Evolutionary conservation across 2,888 invertebrate genomes (phyloP).

Genomic region (Oxycera nigricornis): DNA sequence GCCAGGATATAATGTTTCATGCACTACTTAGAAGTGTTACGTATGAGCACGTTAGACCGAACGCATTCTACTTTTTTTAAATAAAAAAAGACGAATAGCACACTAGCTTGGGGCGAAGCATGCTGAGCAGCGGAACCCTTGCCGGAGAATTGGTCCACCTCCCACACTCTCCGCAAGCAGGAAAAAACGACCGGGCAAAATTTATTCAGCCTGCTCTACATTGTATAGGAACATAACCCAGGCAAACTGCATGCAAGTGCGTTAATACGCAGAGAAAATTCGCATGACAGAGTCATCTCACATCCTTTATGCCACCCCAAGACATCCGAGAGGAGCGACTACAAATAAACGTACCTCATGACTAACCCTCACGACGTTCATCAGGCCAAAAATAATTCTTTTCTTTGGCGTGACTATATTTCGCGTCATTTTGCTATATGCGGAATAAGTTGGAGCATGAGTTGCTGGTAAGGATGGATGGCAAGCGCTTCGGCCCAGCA

Average conservation of each 20-base stretch:
- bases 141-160: conserved; percentile 13
- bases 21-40: not conserved
- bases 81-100: not conserved
- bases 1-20: not conserved
- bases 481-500: conserved; percentile 18
- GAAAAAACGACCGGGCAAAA: not conserved
- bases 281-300: conserved; percentile 45
- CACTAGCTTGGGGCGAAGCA: conserved; percentile 24
- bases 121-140: not conserved
- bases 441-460: not conserved
- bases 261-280: conserved; percentile 44
- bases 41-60: conserved; percentile 15
- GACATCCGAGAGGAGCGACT: not conserved
- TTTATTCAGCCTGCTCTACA: not conserved
- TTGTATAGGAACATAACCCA: not conserved
- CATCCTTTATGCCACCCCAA: conserved; percentile 9
- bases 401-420: conserved; percentile 38
- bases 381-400: conserved; percentile 46
- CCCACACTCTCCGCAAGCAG: not conserved
- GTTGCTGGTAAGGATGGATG: conserved; percentile 1
- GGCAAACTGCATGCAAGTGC: conserved; percentile 13
- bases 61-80: conserved; percentile 14
- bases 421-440: conserved; percentile 11
- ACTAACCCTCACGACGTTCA: conserved; percentile 39
- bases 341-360: conserved; percentile 9